These are phyloP conservation scores for Halcyon badia DNA, from an alignment of 2,797 vertebrate species.

Conservation along the genomic window DNA sequence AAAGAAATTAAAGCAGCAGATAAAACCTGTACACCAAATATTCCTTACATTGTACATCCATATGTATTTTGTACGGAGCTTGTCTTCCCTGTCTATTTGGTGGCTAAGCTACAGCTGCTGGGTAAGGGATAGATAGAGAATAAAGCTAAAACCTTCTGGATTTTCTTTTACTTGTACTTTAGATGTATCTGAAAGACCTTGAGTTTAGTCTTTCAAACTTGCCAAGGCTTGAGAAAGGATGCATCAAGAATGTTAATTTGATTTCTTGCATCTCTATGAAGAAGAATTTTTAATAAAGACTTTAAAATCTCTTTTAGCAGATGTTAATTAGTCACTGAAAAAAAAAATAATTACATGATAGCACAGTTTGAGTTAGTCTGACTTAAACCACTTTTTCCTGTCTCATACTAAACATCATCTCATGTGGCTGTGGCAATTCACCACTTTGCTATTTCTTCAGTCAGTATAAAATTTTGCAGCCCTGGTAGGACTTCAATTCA, in stretches of 20 bases:
- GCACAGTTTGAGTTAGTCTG: background rate
- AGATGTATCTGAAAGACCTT: background rate
- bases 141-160: background rate
- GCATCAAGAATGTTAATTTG: background rate
- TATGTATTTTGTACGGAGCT: background rate
- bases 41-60: background rate
- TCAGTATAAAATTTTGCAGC: background rate
- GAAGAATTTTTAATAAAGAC: background rate
- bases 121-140: background rate
- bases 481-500: background rate
- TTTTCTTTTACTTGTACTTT: background rate
- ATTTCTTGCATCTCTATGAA: background rate
- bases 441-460: background rate
- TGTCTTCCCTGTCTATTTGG: background rate
- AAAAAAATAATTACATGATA: background rate
- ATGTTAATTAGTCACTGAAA: conserved; percentile 1
- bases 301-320: background rate
- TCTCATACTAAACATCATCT: background rate
- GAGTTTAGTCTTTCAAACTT: background rate
- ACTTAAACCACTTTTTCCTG: background rate
- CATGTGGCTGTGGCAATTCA: background rate
- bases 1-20: background rate
- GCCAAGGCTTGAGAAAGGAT: background rate
- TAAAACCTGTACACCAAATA: background rate
- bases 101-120: background rate